phyloP scores from a whole-genome alignment of 2,797 vertebrate genomes.

The Rhinatrema bivittatum region DNA sequence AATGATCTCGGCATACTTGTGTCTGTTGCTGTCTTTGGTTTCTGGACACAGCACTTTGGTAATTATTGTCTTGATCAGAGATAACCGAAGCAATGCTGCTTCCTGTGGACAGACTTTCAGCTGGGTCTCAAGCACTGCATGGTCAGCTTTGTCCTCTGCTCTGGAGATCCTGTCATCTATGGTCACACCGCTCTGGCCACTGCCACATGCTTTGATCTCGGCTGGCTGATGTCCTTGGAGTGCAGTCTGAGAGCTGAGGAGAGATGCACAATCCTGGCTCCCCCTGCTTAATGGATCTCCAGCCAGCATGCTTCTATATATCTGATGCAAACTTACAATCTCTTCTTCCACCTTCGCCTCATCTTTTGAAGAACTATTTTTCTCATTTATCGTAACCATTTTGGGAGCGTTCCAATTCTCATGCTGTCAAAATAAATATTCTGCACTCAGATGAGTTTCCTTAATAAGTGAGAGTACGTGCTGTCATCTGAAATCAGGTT shows the following conservation, averaged over 20 bases:
- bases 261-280: slow-evolving; percentile 27
- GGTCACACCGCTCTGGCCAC: too few species aligned
- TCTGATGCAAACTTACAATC: slow-evolving; percentile 37
- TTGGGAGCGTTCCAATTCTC: too few species aligned
- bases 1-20: slow-evolving; percentile 41
- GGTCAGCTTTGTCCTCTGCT: neutral
- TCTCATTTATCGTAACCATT: too few species aligned
- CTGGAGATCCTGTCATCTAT: fast-evolving
- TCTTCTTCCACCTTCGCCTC: too few species aligned
- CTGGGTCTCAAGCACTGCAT: too few species aligned
- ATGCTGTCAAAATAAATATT: too few species aligned
- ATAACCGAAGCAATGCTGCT: slow-evolving; percentile 53
- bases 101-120: slow-evolving; percentile 20
- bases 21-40: slow-evolving; percentile 1
- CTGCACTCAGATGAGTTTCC: too few species aligned
- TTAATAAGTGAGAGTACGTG: too few species aligned
- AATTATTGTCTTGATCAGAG: slow-evolving; percentile 56
- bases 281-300: slow-evolving; percentile 38
- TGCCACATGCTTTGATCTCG: too few species aligned
- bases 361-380: neutral
- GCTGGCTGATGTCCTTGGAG: neutral
- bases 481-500: too few species aligned
- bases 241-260: slow-evolving; percentile 26
- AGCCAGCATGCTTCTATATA: slow-evolving; percentile 47
- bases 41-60: slow-evolving; percentile 23